These are phyloP conservation scores for Mola mola DNA, from an alignment of 2,113 vertebrate genomes.

Conservation along the genomic window DNA sequence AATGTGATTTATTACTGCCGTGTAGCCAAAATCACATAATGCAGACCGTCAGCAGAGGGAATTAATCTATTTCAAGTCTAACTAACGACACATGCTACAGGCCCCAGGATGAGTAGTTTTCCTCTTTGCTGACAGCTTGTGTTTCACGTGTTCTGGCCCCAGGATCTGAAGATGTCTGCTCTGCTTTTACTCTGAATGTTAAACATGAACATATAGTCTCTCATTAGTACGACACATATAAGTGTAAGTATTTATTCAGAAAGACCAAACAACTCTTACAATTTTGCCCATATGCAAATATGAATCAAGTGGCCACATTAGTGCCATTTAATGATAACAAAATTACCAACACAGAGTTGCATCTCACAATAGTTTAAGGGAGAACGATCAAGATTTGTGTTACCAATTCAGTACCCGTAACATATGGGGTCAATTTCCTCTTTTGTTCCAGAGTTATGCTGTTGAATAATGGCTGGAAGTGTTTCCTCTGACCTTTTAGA, in stretches of 20 bases:
- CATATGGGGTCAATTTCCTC: too few relatives aligned
- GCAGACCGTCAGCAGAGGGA: conserved; percentile 39
- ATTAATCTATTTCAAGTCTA: conserved; percentile 63
- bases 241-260: background rate
- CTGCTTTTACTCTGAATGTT: conserved; percentile 37
- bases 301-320: too few relatives aligned
- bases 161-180: conserved; percentile 35
- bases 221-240: background rate
- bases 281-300: too few relatives aligned
- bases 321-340: too few relatives aligned
- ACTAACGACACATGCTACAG: conserved; percentile 58
- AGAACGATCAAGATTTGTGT: too few relatives aligned
- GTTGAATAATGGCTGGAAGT: too few relatives aligned
- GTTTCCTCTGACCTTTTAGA: too few relatives aligned
- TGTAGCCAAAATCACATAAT: conserved; percentile 56
- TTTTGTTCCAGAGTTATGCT: too few relatives aligned
- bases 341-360: too few relatives aligned
- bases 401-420: too few relatives aligned
- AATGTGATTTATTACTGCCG: conserved; percentile 74
- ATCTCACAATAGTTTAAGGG: too few relatives aligned
- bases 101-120: conserved; percentile 47
- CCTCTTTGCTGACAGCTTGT: conserved; percentile 53
- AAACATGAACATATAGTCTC: conserved; percentile 5
- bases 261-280: background rate
- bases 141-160: conserved; percentile 38